These are phyloP conservation scores for Vulpes lagopus DNA, from an alignment of 2,113 vertebrate species.

Conservation along the genomic window DNA sequence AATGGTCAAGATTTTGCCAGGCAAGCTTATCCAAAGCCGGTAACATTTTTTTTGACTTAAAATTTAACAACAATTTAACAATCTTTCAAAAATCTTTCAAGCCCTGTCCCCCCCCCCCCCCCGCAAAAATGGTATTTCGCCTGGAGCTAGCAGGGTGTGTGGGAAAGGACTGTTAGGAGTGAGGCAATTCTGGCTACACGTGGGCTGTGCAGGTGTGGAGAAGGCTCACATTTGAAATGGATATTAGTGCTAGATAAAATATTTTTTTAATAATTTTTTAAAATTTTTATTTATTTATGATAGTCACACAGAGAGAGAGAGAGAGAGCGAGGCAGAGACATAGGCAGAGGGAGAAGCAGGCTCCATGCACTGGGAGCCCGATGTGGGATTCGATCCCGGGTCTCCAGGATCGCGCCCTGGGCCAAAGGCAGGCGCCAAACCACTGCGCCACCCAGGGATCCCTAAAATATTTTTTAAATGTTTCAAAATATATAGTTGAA, in stretches of 20 bases:
- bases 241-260: background rate
- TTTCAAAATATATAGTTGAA: background rate
- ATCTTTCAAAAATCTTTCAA: background rate
- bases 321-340: too few species aligned
- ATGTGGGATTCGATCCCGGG: too few species aligned
- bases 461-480: background rate
- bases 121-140: background rate
- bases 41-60: conserved; percentile 36
- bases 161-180: background rate
- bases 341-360: too few species aligned
- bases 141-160: background rate
- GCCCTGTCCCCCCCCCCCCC: background rate
- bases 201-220: background rate
- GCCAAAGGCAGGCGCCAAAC: too few species aligned
- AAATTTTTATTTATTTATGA: too few species aligned
- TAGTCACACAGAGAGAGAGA: too few species aligned
- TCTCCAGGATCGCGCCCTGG: too few species aligned
- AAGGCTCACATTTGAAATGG: background rate
- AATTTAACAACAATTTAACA: background rate
- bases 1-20: background rate
- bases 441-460: too few species aligned
- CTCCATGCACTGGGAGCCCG: too few species aligned
- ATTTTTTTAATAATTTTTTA: background rate
- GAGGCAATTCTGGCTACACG: background rate
- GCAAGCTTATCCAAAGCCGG: background rate